Base-by-base conservation (phyloP, 2,888 invertebrate species). In the Silvanus unidentatus region DNA sequence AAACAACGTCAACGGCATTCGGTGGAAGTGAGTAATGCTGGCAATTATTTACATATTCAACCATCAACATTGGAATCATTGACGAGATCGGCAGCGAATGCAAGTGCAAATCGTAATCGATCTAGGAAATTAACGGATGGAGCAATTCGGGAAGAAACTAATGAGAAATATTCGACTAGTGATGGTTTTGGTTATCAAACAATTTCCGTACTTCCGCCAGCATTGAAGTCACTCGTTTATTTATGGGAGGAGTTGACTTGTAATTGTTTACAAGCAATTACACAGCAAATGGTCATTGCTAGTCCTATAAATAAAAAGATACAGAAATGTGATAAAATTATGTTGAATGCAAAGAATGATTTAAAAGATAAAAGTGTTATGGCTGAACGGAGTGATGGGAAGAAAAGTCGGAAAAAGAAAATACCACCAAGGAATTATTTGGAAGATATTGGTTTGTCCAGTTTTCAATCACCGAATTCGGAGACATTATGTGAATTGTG, bases 221-320 rank as follows among this genome's bases (percentile, higher is more conserved):
- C 94, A 0, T 70, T 95, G 39, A 86, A 91, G 42, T 89, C 91
- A 42, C 73, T 96, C 6, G 92, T 95, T 0, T 84, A 84, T 44
- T 74, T 95, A 22, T 96, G 96, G 96, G 93, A 95, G 63, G 88
- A 92, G 43, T 75, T 96, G 13, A 82, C 82, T 37, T 68, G 74
- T 2, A 81, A 77, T 60, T 82, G 82, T 53, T 70, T 82, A n/a
- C 81, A 83, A 46, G 80, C 82, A 1, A 80, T 82, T 45, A 73
- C 76, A 14, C 79, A 82, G 55, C 81, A 84, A 50, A 72, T 79
- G 40, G 73, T 80, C 2, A 63, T 79, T n/a, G 74, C 78, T 0
- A 80, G 78, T 61, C 81, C 82, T 0, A 75, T 57, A 3, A 60
- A 63, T 39, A 58, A 47, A 22, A 63, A 59, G 32, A 52, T 49